These are phyloP conservation scores for Suricata suricatta DNA, from an alignment of 2,113 vertebrate species.

Conservation along the genomic window DNA sequence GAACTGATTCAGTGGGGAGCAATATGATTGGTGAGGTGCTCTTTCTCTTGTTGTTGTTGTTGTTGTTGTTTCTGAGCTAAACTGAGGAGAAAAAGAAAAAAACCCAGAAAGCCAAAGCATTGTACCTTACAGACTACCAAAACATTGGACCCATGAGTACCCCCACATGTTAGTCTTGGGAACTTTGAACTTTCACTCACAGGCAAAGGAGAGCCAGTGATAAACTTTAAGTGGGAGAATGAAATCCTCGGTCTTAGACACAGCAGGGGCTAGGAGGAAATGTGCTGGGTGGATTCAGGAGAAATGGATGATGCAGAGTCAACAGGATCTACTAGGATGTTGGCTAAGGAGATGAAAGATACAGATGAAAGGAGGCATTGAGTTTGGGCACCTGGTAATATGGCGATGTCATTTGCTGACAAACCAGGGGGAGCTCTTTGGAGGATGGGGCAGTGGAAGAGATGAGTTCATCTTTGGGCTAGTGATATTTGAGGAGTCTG, in stretches of 20 bases:
- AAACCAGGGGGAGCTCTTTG: not conserved
- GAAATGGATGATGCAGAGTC: not conserved
- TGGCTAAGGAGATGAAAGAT: not conserved
- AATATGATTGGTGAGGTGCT: slow-evolving; percentile 44
- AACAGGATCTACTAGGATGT: not conserved
- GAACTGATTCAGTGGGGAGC: slow-evolving; percentile 50
- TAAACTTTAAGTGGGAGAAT: not conserved
- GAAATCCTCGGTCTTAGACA: not conserved
- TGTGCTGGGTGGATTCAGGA: not conserved
- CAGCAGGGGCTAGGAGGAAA: not conserved
- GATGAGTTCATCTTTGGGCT: not conserved
- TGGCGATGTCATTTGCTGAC: not conserved
- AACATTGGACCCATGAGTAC: not conserved
- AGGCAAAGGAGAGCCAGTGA: not conserved
- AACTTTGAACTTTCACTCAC: not conserved
- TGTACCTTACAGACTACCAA: not conserved
- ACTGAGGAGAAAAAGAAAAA: not conserved
- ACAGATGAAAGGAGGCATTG: not conserved
- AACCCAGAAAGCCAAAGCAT: slow-evolving; percentile 1
- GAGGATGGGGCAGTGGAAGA: not conserved
- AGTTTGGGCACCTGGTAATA: not conserved
- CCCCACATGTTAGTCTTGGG: too few relatives aligned
- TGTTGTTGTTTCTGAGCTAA: not conserved
- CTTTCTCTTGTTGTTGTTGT: slow-evolving; percentile 13
- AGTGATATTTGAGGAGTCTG: not conserved